phyloP scores from a whole-genome alignment of 2,113 vertebrate genomes.

The Megalops atlanticus region DNA sequence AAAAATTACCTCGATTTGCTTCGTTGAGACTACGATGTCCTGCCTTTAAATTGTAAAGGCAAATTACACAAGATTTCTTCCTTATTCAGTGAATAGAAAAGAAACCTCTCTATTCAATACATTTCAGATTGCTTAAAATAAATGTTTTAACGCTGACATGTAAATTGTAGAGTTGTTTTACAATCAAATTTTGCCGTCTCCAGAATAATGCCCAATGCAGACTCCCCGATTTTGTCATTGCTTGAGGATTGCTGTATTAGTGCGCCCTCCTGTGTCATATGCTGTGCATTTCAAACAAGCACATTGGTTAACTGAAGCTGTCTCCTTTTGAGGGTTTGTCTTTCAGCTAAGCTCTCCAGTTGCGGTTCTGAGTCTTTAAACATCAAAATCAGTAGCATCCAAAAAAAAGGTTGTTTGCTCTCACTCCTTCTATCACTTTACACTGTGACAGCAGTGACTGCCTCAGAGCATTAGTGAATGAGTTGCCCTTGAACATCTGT shows the following conservation, averaged over 20 bases:
- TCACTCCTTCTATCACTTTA: slow-evolving; percentile 46
- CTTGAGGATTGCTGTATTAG: slow-evolving; percentile 26
- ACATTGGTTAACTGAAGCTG: background rate
- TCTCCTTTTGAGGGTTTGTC: slow-evolving; percentile 20
- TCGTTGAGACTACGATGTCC: no score
- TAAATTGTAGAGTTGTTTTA: background rate
- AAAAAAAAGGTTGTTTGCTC: background rate
- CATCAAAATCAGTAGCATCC: background rate
- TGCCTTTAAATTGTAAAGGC: no score
- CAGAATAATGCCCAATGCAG: background rate
- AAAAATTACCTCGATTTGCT: no score
- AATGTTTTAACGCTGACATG: no score
- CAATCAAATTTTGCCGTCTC: background rate
- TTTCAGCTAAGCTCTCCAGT: background rate
- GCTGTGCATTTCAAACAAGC: background rate
- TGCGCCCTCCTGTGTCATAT: slow-evolving; percentile 45
- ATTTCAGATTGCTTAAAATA: no score
- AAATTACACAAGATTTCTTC: no score
- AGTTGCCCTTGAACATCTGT: slow-evolving; percentile 76
- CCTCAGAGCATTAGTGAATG: slow-evolving; percentile 55
- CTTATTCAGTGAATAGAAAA: no score
- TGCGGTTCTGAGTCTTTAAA: background rate
- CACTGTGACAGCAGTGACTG: slow-evolving; percentile 53
- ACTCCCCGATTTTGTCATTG: background rate
- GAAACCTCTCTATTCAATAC: no score